Conservation (phyloP, 2,888 invertebrate genomes). For the Hymenopus coronatus region DNA sequence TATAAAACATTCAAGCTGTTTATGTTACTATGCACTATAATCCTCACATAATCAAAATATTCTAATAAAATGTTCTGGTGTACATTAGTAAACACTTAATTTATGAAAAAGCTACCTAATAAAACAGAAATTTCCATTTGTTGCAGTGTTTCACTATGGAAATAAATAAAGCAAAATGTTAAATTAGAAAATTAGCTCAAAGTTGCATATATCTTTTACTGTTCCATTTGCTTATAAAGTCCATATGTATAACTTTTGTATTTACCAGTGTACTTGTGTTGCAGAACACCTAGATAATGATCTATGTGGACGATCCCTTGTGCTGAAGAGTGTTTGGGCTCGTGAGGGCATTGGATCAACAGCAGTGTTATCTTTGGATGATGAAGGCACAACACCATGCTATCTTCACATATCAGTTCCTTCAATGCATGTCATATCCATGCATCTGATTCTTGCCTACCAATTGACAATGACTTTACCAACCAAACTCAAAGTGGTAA, state of each 20-base stretch:
- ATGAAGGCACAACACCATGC: background rate
- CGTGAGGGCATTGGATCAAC: background rate
- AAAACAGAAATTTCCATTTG: too few species aligned
- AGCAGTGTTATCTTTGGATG: background rate
- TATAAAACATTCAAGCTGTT: too few species aligned
- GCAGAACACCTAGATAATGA: background rate
- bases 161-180: too few species aligned
- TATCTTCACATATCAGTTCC: background rate
- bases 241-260: background rate
- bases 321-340: background rate
- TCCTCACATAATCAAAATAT: too few species aligned
- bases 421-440: background rate
- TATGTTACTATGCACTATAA: too few species aligned
- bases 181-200: too few species aligned
- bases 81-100: too few species aligned
- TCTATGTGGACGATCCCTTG: background rate
- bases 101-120: too few species aligned
- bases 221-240: background rate
- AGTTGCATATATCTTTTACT: too few species aligned
- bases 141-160: too few species aligned
- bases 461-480: background rate
- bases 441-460: background rate
- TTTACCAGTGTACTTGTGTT: background rate
- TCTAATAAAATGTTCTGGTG: too few species aligned
- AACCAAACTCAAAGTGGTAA: background rate